Evolutionary conservation across 2,113 vertebrate species (phyloP), one percentile per base, ranked within the genome.

Genomic region (Accipiter virgatus): DNA sequence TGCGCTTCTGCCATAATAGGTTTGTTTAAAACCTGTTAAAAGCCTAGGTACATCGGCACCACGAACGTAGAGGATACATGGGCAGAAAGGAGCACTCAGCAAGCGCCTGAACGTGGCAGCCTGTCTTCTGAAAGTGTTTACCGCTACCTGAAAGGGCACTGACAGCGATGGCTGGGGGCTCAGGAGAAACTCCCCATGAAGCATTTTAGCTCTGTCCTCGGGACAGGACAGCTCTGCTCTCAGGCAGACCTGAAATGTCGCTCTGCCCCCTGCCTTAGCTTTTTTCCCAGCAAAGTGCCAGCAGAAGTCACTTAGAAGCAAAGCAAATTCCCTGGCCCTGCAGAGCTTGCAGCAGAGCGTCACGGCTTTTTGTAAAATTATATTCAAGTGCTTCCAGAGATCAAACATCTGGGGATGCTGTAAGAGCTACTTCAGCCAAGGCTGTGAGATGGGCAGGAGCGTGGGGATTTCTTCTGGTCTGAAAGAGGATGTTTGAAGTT

Each of bases 31-130:
- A 77, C 32, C 45, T 50, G 25, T 52, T 71, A 96, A 95, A 93
- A 93, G 74, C 62, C 48, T 13, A 8, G 45, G 21, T 42, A 14
- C n/a, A 1, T 38, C 0, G 0, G 27, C 40, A 78, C 19, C 7
- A 1, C 0, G 5, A 71, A 40, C 1, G 2, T 56, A 47, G 21
- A 50, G 3, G 61, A 42, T 31, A 53, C 19, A 7, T 0, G 11
- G 71, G 81, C 16, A 52, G 86, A 50, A 81, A 53, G 83, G 43
- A 94, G 52, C 16, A 4, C 77, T 52, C 13, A 2, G 72, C 0
- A 1, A 42, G 68, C 0, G 6, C 70, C 42, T 32, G 50, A 18
- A 25, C 0, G 5, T n/a, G 66, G 58, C 80, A 83, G 38, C 29
- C 29, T 58, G 45, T 43, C 40, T 75, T 83, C 34, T 38, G 82